phyloP scores from a whole-genome alignment of 2,797 vertebrate species.

The Diplodus sargus region DNA sequence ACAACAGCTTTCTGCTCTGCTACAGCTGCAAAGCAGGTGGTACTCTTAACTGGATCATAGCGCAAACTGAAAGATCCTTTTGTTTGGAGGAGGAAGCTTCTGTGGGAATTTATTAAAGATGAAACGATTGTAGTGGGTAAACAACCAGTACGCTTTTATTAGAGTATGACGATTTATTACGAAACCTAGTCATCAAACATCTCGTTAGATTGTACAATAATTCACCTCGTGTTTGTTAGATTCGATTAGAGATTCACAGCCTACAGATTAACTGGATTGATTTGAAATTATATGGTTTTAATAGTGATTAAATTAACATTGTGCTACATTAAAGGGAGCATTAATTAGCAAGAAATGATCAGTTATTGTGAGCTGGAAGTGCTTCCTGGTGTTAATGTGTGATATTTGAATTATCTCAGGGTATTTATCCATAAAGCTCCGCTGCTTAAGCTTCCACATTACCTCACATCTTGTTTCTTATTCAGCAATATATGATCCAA shows the following conservation, averaged over 20 bases:
- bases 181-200: too few species aligned
- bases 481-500: not conserved
- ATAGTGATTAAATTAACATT: not conserved
- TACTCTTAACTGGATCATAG: not conserved
- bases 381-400: too few species aligned
- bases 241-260: conserved; percentile 11
- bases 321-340: not conserved
- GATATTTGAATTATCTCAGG: not conserved
- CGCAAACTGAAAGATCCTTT: not conserved
- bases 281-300: not conserved
- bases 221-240: not conserved
- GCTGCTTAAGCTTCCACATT: not conserved
- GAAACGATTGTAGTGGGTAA: conserved; percentile 1
- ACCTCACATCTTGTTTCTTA: not conserved
- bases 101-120: conserved; percentile 15
- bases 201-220: not conserved
- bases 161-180: not conserved
- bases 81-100: conserved; percentile 1
- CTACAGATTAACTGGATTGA: not conserved
- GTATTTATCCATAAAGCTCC: not conserved
- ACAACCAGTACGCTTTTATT: not conserved
- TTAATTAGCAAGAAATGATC: not conserved
- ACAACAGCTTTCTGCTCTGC: not conserved
- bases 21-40: not conserved
- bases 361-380: not conserved